Percentiles rank a stretch among this genome's conserved stretches.
phyloP scores from a whole-genome alignment of 2,888 invertebrate species.

The Melanargia galathea region DNA sequence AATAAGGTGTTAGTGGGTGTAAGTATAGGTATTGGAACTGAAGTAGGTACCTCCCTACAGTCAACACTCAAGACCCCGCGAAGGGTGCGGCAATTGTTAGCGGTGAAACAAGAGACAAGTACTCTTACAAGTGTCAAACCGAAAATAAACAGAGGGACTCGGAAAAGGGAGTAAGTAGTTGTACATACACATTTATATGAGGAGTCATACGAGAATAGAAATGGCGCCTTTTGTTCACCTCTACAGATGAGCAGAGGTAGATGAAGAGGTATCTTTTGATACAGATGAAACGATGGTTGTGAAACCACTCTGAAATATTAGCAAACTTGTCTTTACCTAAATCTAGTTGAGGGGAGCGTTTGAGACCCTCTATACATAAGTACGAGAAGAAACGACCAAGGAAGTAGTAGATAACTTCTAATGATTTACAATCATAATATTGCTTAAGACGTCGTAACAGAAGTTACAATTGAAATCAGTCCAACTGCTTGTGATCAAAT shows the following conservation, averaged over 20 bases:
- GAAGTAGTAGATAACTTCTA: not conserved
- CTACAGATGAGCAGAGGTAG: not conserved
- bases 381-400: too few species aligned
- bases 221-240: not conserved
- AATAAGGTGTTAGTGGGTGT: not conserved
- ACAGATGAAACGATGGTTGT: not conserved
- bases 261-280: not conserved
- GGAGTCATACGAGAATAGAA: not conserved
- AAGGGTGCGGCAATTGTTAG: conserved; percentile 21
- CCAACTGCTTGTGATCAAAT: not conserved
- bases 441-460: not conserved
- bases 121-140: conserved; percentile 23
- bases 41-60: not conserved
- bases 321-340: not conserved
- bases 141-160: conserved; percentile 14
- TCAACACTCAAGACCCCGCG: conserved; percentile 5
- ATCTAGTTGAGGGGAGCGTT: not conserved
- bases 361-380: too few species aligned
- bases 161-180: not conserved
- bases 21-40: not conserved
- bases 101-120: conserved; percentile 24
- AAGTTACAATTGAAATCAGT: not conserved
- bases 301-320: conserved; percentile 7
- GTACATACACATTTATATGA: not conserved
- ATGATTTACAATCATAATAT: not conserved